These are phyloP conservation scores for Lithophane socia DNA, from an alignment of 2,888 invertebrate species.

Conservation along the genomic window DNA sequence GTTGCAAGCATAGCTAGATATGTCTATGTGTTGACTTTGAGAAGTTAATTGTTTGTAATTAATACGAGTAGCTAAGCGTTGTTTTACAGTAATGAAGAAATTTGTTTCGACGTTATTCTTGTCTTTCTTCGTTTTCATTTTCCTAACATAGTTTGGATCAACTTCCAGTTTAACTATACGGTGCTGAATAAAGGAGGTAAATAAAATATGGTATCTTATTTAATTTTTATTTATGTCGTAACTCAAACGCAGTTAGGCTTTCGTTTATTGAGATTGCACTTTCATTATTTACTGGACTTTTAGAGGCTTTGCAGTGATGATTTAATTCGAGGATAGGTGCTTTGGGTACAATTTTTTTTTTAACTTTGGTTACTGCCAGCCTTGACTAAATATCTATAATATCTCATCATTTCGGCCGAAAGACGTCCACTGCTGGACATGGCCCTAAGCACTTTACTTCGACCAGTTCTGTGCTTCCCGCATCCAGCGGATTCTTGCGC, in stretches of 20 bases:
- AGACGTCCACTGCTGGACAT: no score
- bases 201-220: not conserved
- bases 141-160: constrained; percentile 1
- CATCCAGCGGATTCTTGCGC: no score
- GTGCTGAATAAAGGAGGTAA: not conserved
- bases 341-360: no score
- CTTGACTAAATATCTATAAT: not conserved
- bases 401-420: no score
- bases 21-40: constrained; percentile 27
- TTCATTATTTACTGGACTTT: not conserved
- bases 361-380: not conserved
- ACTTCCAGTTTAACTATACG: not conserved
- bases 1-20: constrained; percentile 34
- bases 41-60: constrained; percentile 46
- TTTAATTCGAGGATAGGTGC: not conserved
- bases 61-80: not conserved
- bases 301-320: not conserved
- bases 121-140: constrained; percentile 28
- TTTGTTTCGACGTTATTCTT: constrained; percentile 35
- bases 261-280: not conserved
- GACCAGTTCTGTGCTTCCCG: no score
- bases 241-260: not conserved
- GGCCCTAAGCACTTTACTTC: no score
- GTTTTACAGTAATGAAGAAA: constrained; percentile 45
- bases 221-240: not conserved